phyloP scores from a whole-genome alignment of 1,140 invertebrate species.

The Patella vulgata region DNA sequence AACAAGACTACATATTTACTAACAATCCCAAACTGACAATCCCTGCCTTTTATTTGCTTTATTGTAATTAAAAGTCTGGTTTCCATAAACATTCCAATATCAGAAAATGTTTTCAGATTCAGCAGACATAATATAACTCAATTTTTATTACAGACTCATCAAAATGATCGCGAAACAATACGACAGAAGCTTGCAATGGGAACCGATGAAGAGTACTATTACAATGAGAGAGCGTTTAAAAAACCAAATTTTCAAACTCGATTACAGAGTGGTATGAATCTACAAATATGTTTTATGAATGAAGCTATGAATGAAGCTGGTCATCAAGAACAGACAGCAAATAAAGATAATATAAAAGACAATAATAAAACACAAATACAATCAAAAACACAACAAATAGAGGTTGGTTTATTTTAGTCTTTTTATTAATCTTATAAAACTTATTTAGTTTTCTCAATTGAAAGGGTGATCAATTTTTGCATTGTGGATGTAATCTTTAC shows the following conservation, averaged over 20 bases:
- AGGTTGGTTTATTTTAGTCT: too few species aligned
- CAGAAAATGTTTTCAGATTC: too few species aligned
- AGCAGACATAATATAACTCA: slow-evolving; percentile 6
- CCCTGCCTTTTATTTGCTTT: too few species aligned
- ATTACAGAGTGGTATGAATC: slow-evolving; percentile 77
- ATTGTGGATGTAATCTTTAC: too few species aligned
- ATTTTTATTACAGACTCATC: slow-evolving; percentile 48
- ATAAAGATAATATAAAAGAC: too few species aligned
- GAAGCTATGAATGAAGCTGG: slow-evolving; percentile 71
- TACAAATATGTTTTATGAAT: slow-evolving; percentile 96
- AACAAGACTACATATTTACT: too few species aligned
- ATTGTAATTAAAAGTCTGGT: too few species aligned
- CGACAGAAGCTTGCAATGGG: slow-evolving; percentile 88
- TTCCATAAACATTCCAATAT: too few species aligned
- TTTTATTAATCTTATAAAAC: too few species aligned
- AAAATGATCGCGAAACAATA: slow-evolving; percentile 91
- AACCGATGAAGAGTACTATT: slow-evolving; percentile 81
- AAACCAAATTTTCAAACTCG: slow-evolving; percentile 89
- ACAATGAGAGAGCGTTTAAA: slow-evolving; percentile 74
- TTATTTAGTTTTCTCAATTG: too few species aligned
- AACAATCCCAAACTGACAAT: too few species aligned
- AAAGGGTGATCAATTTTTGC: too few species aligned
- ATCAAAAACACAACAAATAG: slow-evolving; percentile 11
- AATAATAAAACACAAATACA: not conserved
- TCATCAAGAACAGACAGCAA: not conserved